phyloP scores from a whole-genome alignment of 2,113 vertebrate genomes.

The Trochalopteron elliotii region DNA sequence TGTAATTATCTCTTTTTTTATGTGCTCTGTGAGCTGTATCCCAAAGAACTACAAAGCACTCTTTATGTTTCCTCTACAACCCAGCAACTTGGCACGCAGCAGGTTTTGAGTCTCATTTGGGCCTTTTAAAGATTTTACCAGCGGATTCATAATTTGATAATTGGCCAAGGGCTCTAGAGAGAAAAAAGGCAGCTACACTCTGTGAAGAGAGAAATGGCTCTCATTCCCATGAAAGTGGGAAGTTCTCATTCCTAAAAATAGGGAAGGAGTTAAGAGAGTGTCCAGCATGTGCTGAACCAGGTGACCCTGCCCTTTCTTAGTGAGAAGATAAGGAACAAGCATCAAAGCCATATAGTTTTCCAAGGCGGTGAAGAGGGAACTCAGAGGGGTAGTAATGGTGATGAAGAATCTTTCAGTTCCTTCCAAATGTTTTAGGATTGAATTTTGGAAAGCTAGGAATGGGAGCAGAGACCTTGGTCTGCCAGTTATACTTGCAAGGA shows the following conservation, averaged over 20 bases:
- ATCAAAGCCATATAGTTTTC: neutral
- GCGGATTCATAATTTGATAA: slow-evolving; percentile 7
- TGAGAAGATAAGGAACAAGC: neutral
- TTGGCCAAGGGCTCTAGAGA: neutral
- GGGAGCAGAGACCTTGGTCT: neutral
- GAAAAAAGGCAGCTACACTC: neutral
- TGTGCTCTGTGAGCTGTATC: neutral
- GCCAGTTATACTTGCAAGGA: neutral
- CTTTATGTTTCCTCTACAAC: slow-evolving; percentile 11
- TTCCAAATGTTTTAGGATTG: neutral
- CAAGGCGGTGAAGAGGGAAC: neutral
- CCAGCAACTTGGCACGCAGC: neutral
- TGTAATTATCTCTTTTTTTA: neutral
- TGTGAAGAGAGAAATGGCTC: neutral
- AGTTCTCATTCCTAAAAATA: neutral
- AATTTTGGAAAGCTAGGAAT: neutral
- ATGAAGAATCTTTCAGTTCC: neutral
- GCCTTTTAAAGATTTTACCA: slow-evolving; percentile 47
- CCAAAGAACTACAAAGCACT: neutral
- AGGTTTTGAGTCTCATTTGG: neutral
- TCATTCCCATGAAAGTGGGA: neutral
- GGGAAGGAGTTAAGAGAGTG: neutral
- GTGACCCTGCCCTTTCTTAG: neutral
- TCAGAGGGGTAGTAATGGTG: neutral
- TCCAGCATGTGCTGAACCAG: neutral